phyloP scores from a whole-genome alignment of 2,888 invertebrate species.

The Drosophila setosimentum region DNA sequence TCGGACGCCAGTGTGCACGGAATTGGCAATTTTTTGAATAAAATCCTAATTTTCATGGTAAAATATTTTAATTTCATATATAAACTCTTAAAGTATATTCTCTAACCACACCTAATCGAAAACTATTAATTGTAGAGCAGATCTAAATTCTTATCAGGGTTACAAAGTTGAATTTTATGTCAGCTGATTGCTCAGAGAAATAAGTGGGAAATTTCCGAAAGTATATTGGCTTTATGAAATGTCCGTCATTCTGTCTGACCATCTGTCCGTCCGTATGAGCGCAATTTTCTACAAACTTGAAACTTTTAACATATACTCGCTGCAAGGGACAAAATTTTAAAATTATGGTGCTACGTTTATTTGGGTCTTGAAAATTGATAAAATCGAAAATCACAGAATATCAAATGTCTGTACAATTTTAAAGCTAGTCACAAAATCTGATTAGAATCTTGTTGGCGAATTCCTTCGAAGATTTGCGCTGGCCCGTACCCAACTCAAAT shows the following conservation, averaged over 20 bases:
- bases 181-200: not conserved
- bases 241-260: not conserved
- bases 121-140: not conserved
- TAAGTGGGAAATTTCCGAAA: not conserved
- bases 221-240: not conserved
- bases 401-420: not conserved
- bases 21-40: slow-evolving; percentile 16
- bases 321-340: not conserved
- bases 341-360: not conserved
- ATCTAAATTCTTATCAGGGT: not conserved
- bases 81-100: slow-evolving; percentile 2
- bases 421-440: not conserved
- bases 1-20: not conserved
- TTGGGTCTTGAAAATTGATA: not conserved
- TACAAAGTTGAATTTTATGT: not conserved
- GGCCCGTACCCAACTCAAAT: not conserved
- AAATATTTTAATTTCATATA: slow-evolving; percentile 46
- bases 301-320: not conserved
- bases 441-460: not conserved
- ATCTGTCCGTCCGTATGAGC: not conserved
- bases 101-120: not conserved
- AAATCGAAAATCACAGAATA: not conserved
- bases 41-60: slow-evolving; percentile 7
- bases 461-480: not conserved
- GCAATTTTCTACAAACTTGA: not conserved